phyloP scores from a whole-genome alignment of 2,888 invertebrate genomes.

The Synergus laeviventris region DNA sequence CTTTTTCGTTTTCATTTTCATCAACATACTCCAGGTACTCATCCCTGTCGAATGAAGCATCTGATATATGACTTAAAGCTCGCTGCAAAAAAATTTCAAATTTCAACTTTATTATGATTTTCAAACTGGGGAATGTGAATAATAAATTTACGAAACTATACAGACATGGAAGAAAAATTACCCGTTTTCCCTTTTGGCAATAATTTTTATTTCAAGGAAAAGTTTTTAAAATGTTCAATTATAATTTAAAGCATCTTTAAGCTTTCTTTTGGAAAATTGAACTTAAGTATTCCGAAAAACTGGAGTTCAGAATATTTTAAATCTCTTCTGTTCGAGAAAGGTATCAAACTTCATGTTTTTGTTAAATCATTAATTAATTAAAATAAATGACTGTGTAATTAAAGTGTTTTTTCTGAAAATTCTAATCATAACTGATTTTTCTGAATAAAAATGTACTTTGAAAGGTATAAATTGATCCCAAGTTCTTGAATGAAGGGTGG shows the following conservation, averaged over 20 bases:
- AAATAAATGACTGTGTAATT: too few relatives aligned
- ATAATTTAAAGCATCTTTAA: background rate
- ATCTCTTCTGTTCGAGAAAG: background rate
- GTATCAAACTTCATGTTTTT: background rate
- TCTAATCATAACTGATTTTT: too few relatives aligned
- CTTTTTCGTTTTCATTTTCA: constrained; percentile 59
- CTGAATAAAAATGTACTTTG: background rate
- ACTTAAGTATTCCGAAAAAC: too few relatives aligned
- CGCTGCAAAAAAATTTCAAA: background rate
- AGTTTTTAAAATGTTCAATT: background rate
- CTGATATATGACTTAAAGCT: constrained; percentile 51
- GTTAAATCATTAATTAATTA: background rate
- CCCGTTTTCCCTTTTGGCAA: too few relatives aligned
- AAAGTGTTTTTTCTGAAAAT: too few relatives aligned
- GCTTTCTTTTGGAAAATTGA: too few relatives aligned
- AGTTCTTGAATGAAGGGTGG: background rate
- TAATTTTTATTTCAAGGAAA: background rate
- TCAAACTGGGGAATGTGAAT: too few relatives aligned
- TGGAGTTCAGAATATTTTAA: background rate
- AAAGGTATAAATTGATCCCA: background rate
- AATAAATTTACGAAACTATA: too few relatives aligned
- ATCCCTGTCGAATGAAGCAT: constrained; percentile 56
- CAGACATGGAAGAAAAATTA: too few relatives aligned
- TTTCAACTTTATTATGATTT: too few relatives aligned
- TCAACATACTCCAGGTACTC: constrained; percentile 65